Evolutionary conservation across 92 coral and sea anemone species (phyloP), one percentile per base, ranked within the genome.

Genomic region (Umimayanthus kanabou): DNA sequence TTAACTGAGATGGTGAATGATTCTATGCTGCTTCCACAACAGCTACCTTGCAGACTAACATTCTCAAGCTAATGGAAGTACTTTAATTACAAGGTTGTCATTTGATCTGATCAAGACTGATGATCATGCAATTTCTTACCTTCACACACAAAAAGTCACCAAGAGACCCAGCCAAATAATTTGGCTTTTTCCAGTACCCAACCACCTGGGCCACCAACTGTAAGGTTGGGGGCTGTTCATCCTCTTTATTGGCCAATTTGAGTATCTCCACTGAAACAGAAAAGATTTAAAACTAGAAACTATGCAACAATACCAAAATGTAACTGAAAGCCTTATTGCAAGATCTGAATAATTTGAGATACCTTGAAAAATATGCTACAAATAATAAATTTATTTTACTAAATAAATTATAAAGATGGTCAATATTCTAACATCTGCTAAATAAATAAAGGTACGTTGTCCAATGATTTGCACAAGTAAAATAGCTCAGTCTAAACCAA

Each of bases 221-320:
- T 8, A 33, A 45, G 11, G 39, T 76, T 18, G 79, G 47, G 47
- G 55, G 33, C 53, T 76, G 67, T 22, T 58, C 67, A 22, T 58
- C 80, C 42, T 73, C 77, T 15, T 42, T 29, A 76, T 9, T 5
- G 11, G 80, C 39, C 29, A 18, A 4, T 76, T 76, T 39, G 10
- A 76, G 57, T 57, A 76, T 76, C 16, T 76, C 80, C 80, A 76
- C 80, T 76, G 80, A 15, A 57, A 61, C 25, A 61, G 69, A 61
- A 8, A 1, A 18, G 22, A 25, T 61, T 13, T 53, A 1, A 53
- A 53, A 53, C 22, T 61, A 61, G 69, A 26, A 61, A 61, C 69
- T 0, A 2, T 53, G 18, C 18, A 53, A 53, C 18, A 13, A 50
- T 13, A 13, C 2, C 14, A 33, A 73, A 5, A 23, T 22, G 22